Conservation (phyloP, 2,888 invertebrate genomes). For the Myopa testacea region DNA sequence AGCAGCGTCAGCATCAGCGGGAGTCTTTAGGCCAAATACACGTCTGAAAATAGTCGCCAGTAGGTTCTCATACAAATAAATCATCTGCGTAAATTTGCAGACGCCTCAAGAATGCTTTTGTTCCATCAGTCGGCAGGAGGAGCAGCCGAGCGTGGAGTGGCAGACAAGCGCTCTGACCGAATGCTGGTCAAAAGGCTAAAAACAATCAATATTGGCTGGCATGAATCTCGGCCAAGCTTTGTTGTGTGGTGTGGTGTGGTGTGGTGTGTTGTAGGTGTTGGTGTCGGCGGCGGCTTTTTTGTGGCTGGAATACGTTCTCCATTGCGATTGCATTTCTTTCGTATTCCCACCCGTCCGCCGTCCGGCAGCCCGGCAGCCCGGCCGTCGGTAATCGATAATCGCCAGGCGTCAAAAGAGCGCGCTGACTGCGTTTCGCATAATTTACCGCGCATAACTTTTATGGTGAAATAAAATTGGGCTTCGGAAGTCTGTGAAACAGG, state of each 20-base stretch:
- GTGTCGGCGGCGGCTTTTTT: conserved; percentile 28
- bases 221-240: neutral
- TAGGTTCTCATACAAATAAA: conserved; percentile 55
- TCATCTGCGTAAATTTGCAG: conserved; percentile 61
- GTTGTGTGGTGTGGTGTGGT: conserved; percentile 10
- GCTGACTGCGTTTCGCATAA: conserved; percentile 28
- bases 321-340: conserved; percentile 3
- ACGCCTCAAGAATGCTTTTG: conserved; percentile 59
- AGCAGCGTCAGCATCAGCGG: conserved; percentile 4
- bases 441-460: conserved; percentile 34
- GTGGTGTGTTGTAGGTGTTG: conserved; percentile 26
- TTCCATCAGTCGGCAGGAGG: conserved; percentile 41
- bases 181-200: conserved; percentile 30
- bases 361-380: conserved; percentile 9
- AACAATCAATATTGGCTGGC: conserved; percentile 32
- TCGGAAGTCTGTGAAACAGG: neutral
- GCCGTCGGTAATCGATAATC: conserved; percentile 32
- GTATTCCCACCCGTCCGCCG: neutral
- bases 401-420: conserved; percentile 31
- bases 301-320: conserved; percentile 6
- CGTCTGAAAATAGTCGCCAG: conserved; percentile 24
- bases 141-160: neutral
- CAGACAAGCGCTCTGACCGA: neutral
- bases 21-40: conserved; percentile 24
- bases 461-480: conserved; percentile 20